Evolutionary conservation across 1,140 invertebrate species (phyloP), one percentile per base, ranked within the genome.

Genomic region (Hylaeus anthracinus): DNA sequence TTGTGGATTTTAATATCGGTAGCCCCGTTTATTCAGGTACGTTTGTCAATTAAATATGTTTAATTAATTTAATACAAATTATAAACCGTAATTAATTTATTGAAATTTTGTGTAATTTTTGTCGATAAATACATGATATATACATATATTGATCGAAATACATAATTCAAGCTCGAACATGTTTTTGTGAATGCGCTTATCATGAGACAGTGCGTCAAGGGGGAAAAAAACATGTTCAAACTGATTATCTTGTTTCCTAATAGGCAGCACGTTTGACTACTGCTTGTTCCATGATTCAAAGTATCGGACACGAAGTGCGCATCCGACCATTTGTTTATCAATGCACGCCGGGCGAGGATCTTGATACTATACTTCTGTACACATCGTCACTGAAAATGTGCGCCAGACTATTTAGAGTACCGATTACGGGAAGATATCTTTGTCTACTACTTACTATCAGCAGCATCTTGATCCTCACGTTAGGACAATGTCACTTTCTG

Each of bases 241-340:
- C 51, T 78, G 39, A 73, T 72, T 51, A 6, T 58, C 48, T 51
- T 39, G 4, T 81, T 72, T 94, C 67, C 88, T 94, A 92, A 86
- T 91, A 97, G 96, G 97, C 97, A 45, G 96, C 97, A 14, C 94
- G 97, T 63, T 94, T 98, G 87, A 96, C 97, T 2, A 95, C 95
- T n/a, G 95, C 95, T 9, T 97, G 96, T 87, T 94, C 95, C 12
- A 95, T 94, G 86, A 95, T 96, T 37, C 95, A 95, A 91, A 94
- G 93, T 63, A 95, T 97, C 79, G 97, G 97, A 0, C 97, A 97
- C 88, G 96, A 97, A 91, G 94, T 97, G 65, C 94, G 96, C 55
- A 95, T 95, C n/a, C 93, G 96, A 43, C 96, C 97, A 2, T 97
- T 97, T 89, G 95, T 96, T 2, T 96, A 97, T 93, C 96, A 97